Evolutionary conservation across 2,113 vertebrate genomes (phyloP).

Genomic region (Indicator indicator): DNA sequence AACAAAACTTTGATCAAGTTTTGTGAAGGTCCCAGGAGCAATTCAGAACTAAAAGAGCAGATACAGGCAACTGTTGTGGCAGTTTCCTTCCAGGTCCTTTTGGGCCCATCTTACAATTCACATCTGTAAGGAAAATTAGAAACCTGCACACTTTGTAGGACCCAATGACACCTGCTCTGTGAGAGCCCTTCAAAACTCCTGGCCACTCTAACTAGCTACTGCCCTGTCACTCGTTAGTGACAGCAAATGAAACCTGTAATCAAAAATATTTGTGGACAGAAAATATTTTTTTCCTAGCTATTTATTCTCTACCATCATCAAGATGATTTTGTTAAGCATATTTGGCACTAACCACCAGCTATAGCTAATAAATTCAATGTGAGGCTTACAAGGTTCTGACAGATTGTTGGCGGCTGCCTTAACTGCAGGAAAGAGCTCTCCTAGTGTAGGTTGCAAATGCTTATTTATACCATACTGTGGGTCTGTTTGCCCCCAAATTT

Average conservation of each 20-base stretch:
- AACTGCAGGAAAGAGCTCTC: conserved; percentile 60
- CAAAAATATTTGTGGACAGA: background rate
- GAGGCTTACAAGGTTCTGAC: conserved; percentile 59
- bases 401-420: conserved; percentile 65
- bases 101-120: background rate
- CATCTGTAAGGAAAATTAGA: background rate
- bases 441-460: conserved; percentile 58
- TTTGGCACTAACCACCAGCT: conserved; percentile 56
- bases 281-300: background rate
- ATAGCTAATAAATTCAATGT: conserved; percentile 69
- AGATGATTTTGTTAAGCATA: conserved; percentile 62
- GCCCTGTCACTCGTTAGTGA: background rate
- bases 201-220: background rate
- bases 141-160: background rate
- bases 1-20: background rate
- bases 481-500: conserved; percentile 67
- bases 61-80: background rate
- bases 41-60: background rate
- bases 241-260: background rate
- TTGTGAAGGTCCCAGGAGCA: background rate
- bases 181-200: background rate
- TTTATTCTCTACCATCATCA: conserved; percentile 48
- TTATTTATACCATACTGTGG: conserved; percentile 69
- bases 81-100: background rate
- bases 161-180: background rate